Percentiles rank a stretch among this genome's conserved stretches.
phyloP scores from a whole-genome alignment of 2,888 invertebrate species.

The Prosapia bicincta region DNA sequence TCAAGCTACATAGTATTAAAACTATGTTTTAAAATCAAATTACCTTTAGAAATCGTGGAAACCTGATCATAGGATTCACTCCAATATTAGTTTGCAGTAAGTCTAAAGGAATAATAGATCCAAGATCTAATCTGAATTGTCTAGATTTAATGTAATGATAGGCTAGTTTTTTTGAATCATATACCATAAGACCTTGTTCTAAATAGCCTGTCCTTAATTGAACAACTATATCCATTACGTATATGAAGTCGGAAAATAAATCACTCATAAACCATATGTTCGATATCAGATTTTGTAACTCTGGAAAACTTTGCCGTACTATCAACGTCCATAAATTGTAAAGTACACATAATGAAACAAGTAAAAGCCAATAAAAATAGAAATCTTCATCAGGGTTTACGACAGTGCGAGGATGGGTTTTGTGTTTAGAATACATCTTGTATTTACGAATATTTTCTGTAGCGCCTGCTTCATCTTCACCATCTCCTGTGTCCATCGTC shows the following conservation, averaged over 20 bases:
- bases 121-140: constrained; percentile 79
- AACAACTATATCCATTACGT: constrained; percentile 82
- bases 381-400: constrained; percentile 95
- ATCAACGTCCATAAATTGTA: constrained; percentile 96
- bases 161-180: constrained; percentile 85
- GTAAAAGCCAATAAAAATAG: constrained; percentile 93
- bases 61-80: constrained; percentile 80
- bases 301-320: constrained; percentile 91
- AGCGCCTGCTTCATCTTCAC: constrained; percentile 51
- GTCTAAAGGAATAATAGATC: constrained; percentile 81
- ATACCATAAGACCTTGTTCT: constrained; percentile 80
- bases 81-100: constrained; percentile 80
- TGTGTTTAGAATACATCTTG: constrained; percentile 60
- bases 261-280: constrained; percentile 80
- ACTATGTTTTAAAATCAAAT: no score
- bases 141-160: constrained; percentile 83
- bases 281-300: constrained; percentile 71
- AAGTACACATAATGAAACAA: constrained; percentile 83
- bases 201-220: constrained; percentile 93
- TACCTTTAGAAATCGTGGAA: constrained; percentile 83
- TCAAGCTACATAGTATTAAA: no score
- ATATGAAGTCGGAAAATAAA: constrained; percentile 80
- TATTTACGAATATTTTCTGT: constrained; percentile 54
- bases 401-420: constrained; percentile 69
- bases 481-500: constrained; percentile 49